These are phyloP conservation scores for Tenthredo notha DNA, from an alignment of 2,888 invertebrate species.

Conservation along the genomic window DNA sequence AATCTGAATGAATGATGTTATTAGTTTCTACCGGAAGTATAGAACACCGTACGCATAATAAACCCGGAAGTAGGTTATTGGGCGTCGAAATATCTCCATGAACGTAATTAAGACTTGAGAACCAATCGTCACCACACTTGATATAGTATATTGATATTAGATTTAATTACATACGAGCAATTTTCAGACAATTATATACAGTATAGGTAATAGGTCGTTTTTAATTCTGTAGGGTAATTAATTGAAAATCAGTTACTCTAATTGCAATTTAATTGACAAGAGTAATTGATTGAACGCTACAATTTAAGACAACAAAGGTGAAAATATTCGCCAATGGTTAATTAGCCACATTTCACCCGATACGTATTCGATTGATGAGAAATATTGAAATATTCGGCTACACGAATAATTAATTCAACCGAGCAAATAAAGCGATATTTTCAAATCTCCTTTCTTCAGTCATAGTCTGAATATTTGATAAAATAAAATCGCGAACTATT, in stretches of 20 bases:
- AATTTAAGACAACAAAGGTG: neutral
- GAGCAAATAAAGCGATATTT: neutral
- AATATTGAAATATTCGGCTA: neutral
- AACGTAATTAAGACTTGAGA: slow-evolving; percentile 24
- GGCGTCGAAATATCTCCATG: slow-evolving; percentile 41
- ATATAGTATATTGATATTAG: neutral
- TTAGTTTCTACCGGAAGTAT: slow-evolving; percentile 67
- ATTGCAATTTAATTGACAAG: neutral
- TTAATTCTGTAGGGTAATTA: neutral
- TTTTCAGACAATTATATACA: neutral
- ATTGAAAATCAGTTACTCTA: neutral
- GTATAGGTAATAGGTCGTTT: neutral
- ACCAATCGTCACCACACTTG: slow-evolving; percentile 7
- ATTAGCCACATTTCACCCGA: neutral
- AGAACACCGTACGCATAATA: slow-evolving; percentile 64
- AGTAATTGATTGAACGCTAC: neutral
- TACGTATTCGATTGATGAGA: neutral
- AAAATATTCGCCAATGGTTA: neutral
- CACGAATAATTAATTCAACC: neutral
- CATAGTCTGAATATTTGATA: neutral
- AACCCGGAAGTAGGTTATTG: slow-evolving; percentile 65
- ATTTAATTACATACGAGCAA: neutral
- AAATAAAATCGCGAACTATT: neutral
- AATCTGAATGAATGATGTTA: slow-evolving; percentile 39
- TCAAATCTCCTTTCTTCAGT: neutral